A percentile compares a stretch with the other conserved stretches of the same genome.
phyloP scores from a whole-genome alignment of 2,888 invertebrate genomes.

The Physocephala rufipes region DNA sequence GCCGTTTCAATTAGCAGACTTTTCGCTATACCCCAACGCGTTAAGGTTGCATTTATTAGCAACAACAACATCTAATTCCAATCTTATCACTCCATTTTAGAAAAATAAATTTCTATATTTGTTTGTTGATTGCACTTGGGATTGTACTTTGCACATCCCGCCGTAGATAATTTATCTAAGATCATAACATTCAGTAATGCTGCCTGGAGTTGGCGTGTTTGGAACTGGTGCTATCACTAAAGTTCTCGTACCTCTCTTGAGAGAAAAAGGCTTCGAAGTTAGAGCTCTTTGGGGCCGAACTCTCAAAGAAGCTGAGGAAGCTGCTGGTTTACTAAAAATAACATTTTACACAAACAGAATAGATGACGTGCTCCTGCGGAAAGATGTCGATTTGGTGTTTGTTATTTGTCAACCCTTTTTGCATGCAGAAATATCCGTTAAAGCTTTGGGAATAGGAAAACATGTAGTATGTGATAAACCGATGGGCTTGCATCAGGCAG shows the following conservation, averaged over 20 bases:
- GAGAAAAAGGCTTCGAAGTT: constrained; percentile 92
- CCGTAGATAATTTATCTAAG: not conserved
- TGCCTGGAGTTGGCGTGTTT: constrained; percentile 94
- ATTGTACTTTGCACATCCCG: not conserved
- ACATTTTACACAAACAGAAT: constrained; percentile 89
- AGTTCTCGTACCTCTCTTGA: constrained; percentile 86
- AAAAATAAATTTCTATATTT: not conserved
- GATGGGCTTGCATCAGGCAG: constrained; percentile 86
- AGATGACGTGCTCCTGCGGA: constrained; percentile 90
- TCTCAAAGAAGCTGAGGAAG: constrained; percentile 73
- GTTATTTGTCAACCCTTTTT: constrained; percentile 91
- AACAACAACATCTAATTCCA: too few relatives aligned
- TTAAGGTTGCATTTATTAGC: too few relatives aligned
- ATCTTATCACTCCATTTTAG: too few relatives aligned
- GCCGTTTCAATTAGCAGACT: too few relatives aligned
- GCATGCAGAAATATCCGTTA: constrained; percentile 95
- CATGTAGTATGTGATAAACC: constrained; percentile 97
- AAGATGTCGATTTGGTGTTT: constrained; percentile 93
- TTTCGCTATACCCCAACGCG: too few relatives aligned
- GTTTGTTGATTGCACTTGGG: constrained; percentile 3
- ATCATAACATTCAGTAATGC: constrained; percentile 45
- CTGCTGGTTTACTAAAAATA: constrained; percentile 83
- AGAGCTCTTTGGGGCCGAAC: constrained; percentile 96
- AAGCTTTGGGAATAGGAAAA: constrained; percentile 95
- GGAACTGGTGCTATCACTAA: constrained; percentile 79